phyloP scores from a whole-genome alignment of 2,888 invertebrate genomes.

The Rhingia rostrata region DNA sequence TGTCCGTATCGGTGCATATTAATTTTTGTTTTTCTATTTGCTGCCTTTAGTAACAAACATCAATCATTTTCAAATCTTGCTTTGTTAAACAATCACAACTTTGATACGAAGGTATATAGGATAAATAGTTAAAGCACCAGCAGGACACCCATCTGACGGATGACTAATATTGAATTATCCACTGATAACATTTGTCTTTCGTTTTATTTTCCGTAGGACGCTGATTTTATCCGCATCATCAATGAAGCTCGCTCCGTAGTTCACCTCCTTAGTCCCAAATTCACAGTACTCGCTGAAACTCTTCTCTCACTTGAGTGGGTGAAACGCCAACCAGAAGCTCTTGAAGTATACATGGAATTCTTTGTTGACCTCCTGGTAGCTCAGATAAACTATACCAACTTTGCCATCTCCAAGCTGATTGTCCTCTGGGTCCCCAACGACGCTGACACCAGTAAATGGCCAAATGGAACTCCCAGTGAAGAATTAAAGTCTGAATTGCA shows the following conservation, averaged over 20 bases:
- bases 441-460: conserved; percentile 85
- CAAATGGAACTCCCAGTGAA: conserved; percentile 85
- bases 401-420: conserved; percentile 86
- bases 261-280: conserved; percentile 85
- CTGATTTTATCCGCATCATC: conserved; percentile 85
- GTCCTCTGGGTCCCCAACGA: conserved; percentile 84
- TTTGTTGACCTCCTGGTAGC: conserved; percentile 87
- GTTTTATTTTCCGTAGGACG: conserved; percentile 82
- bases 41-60: no score
- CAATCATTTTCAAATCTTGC: no score
- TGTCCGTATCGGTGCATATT: no score
- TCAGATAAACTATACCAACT: conserved; percentile 86
- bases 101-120: no score
- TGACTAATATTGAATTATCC: not conserved
- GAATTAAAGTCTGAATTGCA: conserved; percentile 85
- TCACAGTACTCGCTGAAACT: conserved; percentile 85
- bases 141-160: no score
- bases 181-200: no score
- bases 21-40: no score
- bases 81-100: no score
- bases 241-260: conserved; percentile 85
- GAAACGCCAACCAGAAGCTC: conserved; percentile 82
- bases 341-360: conserved; percentile 86
- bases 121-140: no score
- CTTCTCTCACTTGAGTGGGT: conserved; percentile 86